Conservation (phyloP, 2,888 invertebrate species). For the Notodonta ziczac region DNA sequence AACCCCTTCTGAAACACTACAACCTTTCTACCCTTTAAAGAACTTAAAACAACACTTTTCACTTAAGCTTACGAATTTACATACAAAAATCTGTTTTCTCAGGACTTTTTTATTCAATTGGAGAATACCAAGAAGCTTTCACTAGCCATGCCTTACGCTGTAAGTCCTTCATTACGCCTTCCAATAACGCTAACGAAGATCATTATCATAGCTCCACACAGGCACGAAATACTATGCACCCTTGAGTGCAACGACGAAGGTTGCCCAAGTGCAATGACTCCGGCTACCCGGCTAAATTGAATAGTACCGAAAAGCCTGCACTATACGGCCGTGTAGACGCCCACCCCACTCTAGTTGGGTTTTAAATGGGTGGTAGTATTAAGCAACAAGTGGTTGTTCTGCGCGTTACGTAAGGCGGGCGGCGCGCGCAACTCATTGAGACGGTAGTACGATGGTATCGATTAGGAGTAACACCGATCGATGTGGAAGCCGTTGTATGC, state of each 20-base stretch:
- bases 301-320: constrained; percentile 29
- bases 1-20: constrained; percentile 7
- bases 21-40: constrained; percentile 13
- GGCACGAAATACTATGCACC: constrained; percentile 75
- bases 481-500: constrained; percentile 62
- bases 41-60: constrained; percentile 20
- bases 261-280: constrained; percentile 80
- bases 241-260: constrained; percentile 82
- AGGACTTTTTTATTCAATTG: constrained; percentile 17
- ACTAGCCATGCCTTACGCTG: constrained; percentile 31
- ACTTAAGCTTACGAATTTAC: constrained; percentile 32
- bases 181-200: constrained; percentile 74
- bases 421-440: constrained; percentile 82
- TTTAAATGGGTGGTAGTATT: constrained; percentile 76
- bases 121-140: constrained; percentile 26
- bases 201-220: constrained; percentile 70
- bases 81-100: constrained; percentile 26
- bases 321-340: constrained; percentile 38
- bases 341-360: constrained; percentile 55
- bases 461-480: constrained; percentile 74
- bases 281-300: constrained; percentile 60
- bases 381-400: constrained; percentile 77
- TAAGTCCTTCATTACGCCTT: constrained; percentile 48
- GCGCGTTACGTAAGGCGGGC: constrained; percentile 77
- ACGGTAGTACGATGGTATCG: constrained; percentile 75